A percentile compares a stretch with the other conserved stretches of the same genome.
Evolutionary conservation across 1,140 invertebrate species (phyloP).

Genomic region (Piezodorus guildinii): DNA sequence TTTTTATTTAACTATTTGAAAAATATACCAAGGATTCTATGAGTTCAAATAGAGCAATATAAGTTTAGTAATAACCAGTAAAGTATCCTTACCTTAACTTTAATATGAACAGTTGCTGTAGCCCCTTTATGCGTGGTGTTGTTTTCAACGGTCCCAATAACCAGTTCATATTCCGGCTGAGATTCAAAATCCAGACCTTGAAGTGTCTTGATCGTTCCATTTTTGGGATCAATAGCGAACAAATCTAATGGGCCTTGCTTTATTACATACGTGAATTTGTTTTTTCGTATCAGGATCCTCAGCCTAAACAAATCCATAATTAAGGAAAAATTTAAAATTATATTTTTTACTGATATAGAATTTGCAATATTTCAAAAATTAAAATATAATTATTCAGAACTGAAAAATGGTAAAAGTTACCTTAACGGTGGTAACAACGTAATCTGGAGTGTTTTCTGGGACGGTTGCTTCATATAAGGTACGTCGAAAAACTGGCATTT

Average conservation of each 20-base stretch:
- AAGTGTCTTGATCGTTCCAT: slow-evolving; percentile 61
- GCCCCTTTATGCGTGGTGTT: slow-evolving; percentile 51
- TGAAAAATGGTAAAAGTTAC: slow-evolving; percentile 30
- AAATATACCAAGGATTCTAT: background rate
- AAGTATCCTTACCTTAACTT: slow-evolving; percentile 53
- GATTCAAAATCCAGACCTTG: slow-evolving; percentile 68
- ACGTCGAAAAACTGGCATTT: slow-evolving; percentile 66
- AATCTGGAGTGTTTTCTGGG: slow-evolving; percentile 69
- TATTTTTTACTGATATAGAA: background rate
- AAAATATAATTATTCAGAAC: no score
- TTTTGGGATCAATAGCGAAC: slow-evolving; percentile 68
- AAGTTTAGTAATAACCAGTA: slow-evolving; percentile 2
- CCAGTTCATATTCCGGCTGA: slow-evolving; percentile 55
- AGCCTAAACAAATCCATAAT: slow-evolving; percentile 35
- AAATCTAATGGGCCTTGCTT: slow-evolving; percentile 65
- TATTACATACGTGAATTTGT: slow-evolving; percentile 73
- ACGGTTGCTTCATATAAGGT: slow-evolving; percentile 60
- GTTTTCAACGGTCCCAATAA: slow-evolving; percentile 73
- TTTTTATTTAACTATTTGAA: no score
- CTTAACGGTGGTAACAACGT: slow-evolving; percentile 59
- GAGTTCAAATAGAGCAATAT: background rate
- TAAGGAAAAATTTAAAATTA: slow-evolving; percentile 17
- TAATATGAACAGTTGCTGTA: slow-evolving; percentile 59
- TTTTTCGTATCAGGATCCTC: slow-evolving; percentile 65
- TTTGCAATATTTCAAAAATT: no score